Evolutionary conservation across 2,888 invertebrate species (phyloP).

Genomic region (Brassicogethes aeneus): DNA sequence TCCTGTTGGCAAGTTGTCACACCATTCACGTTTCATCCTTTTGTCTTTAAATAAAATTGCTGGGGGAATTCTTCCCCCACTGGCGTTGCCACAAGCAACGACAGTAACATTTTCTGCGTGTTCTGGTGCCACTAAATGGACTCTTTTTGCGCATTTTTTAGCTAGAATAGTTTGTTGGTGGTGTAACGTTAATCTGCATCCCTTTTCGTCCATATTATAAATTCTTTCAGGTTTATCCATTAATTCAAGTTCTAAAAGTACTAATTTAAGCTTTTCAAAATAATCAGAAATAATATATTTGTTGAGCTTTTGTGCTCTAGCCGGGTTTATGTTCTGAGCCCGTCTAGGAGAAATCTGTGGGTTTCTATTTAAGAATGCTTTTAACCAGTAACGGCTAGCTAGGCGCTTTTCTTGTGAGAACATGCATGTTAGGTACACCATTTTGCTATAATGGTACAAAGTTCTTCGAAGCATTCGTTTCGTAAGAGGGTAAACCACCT

Average conservation of each 20-base stretch:
- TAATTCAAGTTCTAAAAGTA: conserved; percentile 5
- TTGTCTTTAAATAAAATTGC: conserved; percentile 28
- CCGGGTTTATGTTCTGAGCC: conserved; percentile 23
- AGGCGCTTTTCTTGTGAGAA: neutral
- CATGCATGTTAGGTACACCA: neutral
- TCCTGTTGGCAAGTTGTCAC: conserved; percentile 23
- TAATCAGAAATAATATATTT: conserved; percentile 20
- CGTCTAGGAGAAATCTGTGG: conserved; percentile 5
- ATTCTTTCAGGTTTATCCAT: conserved; percentile 12
- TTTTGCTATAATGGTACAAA: neutral
- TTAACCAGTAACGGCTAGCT: neutral
- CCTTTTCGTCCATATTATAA: conserved; percentile 28
- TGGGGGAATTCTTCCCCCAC: conserved; percentile 25
- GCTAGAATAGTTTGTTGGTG: conserved; percentile 23
- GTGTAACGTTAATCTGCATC: conserved; percentile 25
- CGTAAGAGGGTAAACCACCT: neutral
- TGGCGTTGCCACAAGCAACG: conserved; percentile 28
- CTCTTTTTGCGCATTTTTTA: conserved; percentile 24
- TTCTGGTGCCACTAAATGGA: conserved; percentile 25
- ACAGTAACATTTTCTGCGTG: conserved; percentile 31
- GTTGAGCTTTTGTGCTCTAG: conserved; percentile 20
- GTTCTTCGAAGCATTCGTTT: neutral
- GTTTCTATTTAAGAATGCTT: neutral
- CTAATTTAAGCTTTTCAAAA: conserved; percentile 12
- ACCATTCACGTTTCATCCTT: conserved; percentile 19